Percentiles rank a stretch among this genome's conserved stretches.
These are phyloP conservation scores for Rhamnusium bicolor DNA, from an alignment of 2,888 invertebrate genomes.

Conservation along the genomic window DNA sequence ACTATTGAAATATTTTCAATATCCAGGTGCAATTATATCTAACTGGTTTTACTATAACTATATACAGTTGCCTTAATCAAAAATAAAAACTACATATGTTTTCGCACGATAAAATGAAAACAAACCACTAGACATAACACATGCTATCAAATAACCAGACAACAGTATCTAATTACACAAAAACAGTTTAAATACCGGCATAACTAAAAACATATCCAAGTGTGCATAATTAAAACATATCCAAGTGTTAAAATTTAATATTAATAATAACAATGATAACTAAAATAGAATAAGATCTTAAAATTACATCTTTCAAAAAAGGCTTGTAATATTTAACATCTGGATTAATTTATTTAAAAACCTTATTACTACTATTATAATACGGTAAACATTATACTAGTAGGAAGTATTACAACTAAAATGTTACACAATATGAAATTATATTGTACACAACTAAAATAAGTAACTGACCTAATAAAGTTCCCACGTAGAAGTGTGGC, in stretches of 20 bases:
- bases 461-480: background rate
- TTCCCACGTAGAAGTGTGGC: background rate
- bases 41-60: too few relatives aligned
- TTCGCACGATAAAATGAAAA: background rate
- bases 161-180: background rate
- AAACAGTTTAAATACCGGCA: background rate
- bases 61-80: too few relatives aligned
- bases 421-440: background rate
- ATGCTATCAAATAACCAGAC: background rate
- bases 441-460: background rate
- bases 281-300: conserved; percentile 1
- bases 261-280: background rate
- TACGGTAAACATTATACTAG: background rate
- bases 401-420: background rate
- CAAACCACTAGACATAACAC: background rate
- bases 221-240: background rate
- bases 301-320: background rate
- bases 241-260: conserved; percentile 18
- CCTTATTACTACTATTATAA: background rate
- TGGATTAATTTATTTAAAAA: background rate
- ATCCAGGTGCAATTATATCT: too few relatives aligned
- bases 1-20: too few relatives aligned
- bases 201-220: background rate
- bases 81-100: background rate
- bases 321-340: too few relatives aligned